Conservation (phyloP, 2,888 invertebrate species). For the Unio delphinus region DNA sequence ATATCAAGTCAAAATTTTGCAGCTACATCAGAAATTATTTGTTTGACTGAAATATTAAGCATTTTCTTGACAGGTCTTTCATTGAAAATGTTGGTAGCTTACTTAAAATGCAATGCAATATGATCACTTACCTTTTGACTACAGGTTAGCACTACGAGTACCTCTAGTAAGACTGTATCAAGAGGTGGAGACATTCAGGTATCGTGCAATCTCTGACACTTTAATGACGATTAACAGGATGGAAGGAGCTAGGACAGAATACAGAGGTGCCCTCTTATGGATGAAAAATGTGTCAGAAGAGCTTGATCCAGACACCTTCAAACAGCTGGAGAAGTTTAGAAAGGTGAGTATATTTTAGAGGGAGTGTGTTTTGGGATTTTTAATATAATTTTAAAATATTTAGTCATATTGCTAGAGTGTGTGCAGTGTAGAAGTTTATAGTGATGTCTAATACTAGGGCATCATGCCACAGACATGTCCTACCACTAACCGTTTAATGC, state of each 20-base stretch:
- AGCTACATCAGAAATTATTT: too few relatives aligned
- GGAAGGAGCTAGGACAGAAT: conserved; percentile 96
- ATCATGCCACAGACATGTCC: too few relatives aligned
- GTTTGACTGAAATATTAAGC: too few relatives aligned
- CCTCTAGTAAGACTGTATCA: conserved; percentile 86
- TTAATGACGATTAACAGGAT: conserved; percentile 90
- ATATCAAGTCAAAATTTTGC: too few relatives aligned
- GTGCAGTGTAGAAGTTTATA: too few relatives aligned
- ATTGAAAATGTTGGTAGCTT: too few relatives aligned
- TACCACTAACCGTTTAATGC: too few relatives aligned
- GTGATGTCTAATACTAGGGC: too few relatives aligned
- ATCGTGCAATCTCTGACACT: conserved; percentile 94
- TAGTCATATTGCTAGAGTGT: too few relatives aligned
- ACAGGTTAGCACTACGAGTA: conserved; percentile 84
- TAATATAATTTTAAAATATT: too few relatives aligned
- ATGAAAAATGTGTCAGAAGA: conserved; percentile 98
- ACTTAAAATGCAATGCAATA: too few relatives aligned
- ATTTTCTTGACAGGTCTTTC: too few relatives aligned
- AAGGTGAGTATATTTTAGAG: conserved; percentile 77
- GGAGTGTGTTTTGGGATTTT: background rate
- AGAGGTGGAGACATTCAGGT: conserved; percentile 95
- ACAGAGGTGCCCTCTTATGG: conserved; percentile 88
- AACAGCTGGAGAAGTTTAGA: conserved; percentile 94
- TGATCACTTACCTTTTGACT: conserved; percentile 5
- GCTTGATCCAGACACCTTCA: conserved; percentile 96